Conservation (phyloP, 2,113 vertebrate genomes). For the Dolichotis patagonum region DNA sequence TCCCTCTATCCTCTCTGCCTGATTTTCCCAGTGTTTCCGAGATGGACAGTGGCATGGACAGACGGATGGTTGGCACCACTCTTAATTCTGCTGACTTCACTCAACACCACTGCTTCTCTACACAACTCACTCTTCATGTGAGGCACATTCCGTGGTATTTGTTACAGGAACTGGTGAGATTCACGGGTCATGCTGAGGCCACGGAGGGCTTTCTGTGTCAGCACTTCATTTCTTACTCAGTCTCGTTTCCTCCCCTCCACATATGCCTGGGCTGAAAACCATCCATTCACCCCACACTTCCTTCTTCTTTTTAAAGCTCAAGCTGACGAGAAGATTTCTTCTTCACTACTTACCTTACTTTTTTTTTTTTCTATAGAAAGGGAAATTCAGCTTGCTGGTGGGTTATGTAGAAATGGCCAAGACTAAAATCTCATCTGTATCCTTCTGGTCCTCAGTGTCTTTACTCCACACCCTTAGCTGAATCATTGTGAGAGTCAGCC, state of each 20-base stretch:
- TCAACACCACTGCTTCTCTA: neutral
- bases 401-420: neutral
- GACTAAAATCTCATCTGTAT: neutral
- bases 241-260: conserved; percentile 74
- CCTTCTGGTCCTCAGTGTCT: neutral
- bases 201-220: neutral
- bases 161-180: conserved; percentile 59
- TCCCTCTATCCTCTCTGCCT: neutral
- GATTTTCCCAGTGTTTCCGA: neutral
- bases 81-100: conserved; percentile 43
- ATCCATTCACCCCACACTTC: conserved; percentile 60
- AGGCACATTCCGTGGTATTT: conserved; percentile 20
- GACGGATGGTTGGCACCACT: neutral
- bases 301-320: conserved; percentile 74
- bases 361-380: neutral
- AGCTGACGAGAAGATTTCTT: conserved; percentile 69
- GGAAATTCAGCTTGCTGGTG: neutral
- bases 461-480: neutral
- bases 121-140: neutral
- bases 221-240: conserved; percentile 42
- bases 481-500: neutral
- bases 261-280: conserved; percentile 48
- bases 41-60: neutral
- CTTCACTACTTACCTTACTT: neutral
- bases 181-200: conserved; percentile 59